Base-by-base conservation (phyloP, 2,797 vertebrate genomes). In the Pipistrellus nathusii region DNA sequence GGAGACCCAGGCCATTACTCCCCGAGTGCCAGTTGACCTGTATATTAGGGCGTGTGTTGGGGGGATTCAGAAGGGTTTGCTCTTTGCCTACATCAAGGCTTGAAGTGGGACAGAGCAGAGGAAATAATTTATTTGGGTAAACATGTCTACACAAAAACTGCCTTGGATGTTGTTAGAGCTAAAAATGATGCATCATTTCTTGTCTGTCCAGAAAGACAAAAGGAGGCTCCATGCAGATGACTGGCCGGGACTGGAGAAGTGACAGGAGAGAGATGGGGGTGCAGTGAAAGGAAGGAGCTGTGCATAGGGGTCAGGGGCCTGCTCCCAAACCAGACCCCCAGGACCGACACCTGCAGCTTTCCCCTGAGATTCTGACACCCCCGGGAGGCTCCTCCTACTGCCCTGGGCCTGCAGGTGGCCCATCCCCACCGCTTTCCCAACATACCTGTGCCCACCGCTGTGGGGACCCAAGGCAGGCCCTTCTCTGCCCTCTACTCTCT, bases 391-490 rank as follows among this genome's bases (percentile, higher is more conserved):
- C 7, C 12, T 30, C 8, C 25, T 1, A 2, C 21, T 23, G 2
- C 11, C 48, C 10, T 30, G 27, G 20, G 48, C 4, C 73, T 21
- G 3, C 23, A 20, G 44, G n/a, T 6, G 27, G 35, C 38, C 10
- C 9, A 8, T n/a, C 17, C 23, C 2, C 8, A 18, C 17, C 10
- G 0, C 17, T 27, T 8, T 2, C 0, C 38, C 38, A 41, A 3
- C 1, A 53, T 20, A 0, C 4, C 66, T 8, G 2, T 55, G 14
- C 5, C 35, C 2, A 10, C 20, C 51, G 17, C 11, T 5, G 0
- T 62, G 23, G 48, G 27, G 62, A 27, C 11, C 12, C 32, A 41
- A 62, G 17, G 5, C n/a, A 41, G 18, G 90, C 27, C 64, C 32
- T 9, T 13, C 25, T n/a, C 48, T 17, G 55, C 9, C 55, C 51